Conservation (phyloP, 2,113 vertebrate genomes). For the Felis chaus region DNA sequence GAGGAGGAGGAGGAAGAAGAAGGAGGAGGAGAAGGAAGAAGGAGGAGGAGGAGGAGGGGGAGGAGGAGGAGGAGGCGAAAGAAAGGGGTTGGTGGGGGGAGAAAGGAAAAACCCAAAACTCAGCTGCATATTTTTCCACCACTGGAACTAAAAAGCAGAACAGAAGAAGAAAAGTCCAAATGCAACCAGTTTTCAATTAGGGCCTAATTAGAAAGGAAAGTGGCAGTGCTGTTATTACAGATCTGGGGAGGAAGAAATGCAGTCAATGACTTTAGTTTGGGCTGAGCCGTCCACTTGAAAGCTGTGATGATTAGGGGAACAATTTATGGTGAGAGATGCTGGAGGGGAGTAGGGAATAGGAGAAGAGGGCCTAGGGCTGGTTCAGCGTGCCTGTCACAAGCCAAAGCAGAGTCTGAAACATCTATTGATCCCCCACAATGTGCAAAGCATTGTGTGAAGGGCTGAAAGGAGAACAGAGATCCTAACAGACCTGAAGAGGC, state of each 20-base stretch:
- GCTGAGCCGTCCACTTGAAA: slow-evolving; percentile 79
- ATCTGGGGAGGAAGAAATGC: slow-evolving; percentile 66
- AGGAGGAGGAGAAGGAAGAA: background rate
- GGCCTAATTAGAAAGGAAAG: slow-evolving; percentile 89
- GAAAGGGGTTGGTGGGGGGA: background rate
- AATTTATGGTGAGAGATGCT: slow-evolving; percentile 38
- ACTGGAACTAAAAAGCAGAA: slow-evolving; percentile 85
- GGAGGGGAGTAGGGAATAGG: background rate
- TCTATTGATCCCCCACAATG: background rate
- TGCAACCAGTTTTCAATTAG: slow-evolving; percentile 88
- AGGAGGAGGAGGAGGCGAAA: background rate
- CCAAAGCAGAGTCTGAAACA: background rate
- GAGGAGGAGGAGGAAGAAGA: background rate
- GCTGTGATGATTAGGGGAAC: slow-evolving; percentile 73
- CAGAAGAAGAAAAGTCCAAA: slow-evolving; percentile 83
- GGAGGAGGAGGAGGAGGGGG: background rate
- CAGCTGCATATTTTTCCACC: slow-evolving; percentile 89
- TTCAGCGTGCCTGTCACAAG: background rate
- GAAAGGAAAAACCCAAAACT: slow-evolving; percentile 85
- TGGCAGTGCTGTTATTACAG: slow-evolving; percentile 83
- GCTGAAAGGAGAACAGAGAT: background rate
- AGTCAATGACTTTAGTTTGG: slow-evolving; percentile 45
- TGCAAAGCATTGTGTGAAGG: background rate
- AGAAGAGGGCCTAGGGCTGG: background rate
- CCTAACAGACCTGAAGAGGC: background rate